Evolutionary conservation across 2,888 invertebrate species (phyloP).

Genomic region (Lumbricus terrestris): DNA sequence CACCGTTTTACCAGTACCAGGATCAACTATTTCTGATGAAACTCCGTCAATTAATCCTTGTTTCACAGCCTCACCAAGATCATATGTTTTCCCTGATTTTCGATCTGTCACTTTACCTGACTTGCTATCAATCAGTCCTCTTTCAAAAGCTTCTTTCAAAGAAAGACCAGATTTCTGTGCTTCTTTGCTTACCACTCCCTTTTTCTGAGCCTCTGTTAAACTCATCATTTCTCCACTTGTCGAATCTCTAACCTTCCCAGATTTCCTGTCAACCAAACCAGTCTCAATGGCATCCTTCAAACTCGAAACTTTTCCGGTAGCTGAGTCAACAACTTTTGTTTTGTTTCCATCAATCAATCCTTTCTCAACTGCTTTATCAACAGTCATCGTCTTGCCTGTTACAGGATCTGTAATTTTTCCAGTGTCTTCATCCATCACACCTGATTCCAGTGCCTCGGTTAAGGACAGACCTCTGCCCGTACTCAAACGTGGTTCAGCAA

Average conservation of each 20-base stretch:
- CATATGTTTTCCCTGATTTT: conserved; percentile 66
- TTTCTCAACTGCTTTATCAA: conserved; percentile 75
- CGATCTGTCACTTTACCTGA: conserved; percentile 71
- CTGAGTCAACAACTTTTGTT: conserved; percentile 70
- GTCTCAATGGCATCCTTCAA: conserved; percentile 76
- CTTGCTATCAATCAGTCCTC: background rate
- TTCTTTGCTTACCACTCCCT: conserved; percentile 78
- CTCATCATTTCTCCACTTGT: conserved; percentile 59
- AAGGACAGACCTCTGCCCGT: background rate
- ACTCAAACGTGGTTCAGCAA: background rate
- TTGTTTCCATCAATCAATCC: conserved; percentile 71
- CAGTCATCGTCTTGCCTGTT: conserved; percentile 67
- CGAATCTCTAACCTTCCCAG: background rate
- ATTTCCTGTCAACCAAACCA: conserved; percentile 63
- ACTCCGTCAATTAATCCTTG: conserved; percentile 80
- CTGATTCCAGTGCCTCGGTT: conserved; percentile 21
- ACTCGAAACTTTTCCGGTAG: conserved; percentile 72
- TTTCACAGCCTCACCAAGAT: background rate
- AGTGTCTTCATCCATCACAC: conserved; percentile 70
- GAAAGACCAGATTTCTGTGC: conserved; percentile 73
- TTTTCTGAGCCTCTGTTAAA: conserved; percentile 74
- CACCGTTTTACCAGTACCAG: conserved; percentile 39
- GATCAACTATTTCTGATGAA: conserved; percentile 34
- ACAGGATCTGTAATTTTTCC: conserved; percentile 69
- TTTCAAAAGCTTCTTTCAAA: conserved; percentile 6